phyloP scores from a whole-genome alignment of 2,797 vertebrate genomes.

The Poeciliopsis infans region DNA sequence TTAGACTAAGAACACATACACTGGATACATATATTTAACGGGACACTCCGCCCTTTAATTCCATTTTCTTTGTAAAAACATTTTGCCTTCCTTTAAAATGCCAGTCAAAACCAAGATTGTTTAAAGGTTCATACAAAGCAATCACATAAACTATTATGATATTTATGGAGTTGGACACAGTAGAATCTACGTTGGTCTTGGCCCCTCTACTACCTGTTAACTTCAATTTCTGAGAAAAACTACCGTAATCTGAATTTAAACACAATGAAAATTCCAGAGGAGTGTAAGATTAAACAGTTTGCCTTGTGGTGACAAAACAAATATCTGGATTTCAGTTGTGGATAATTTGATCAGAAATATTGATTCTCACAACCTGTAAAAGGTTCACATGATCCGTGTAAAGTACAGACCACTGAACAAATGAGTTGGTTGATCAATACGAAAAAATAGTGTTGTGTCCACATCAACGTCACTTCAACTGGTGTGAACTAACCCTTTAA shows the following conservation, averaged over 20 bases:
- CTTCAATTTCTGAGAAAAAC: neutral
- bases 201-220: neutral
- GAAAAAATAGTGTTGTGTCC: neutral
- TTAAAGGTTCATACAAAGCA: neutral
- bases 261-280: neutral
- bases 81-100: neutral
- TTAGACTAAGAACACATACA: neutral
- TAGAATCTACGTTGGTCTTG: neutral
- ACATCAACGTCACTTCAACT: neutral
- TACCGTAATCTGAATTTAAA: neutral
- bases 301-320: neutral
- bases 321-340: neutral
- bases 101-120: neutral
- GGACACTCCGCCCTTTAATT: neutral
- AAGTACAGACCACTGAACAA: neutral
- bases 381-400: neutral
- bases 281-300: neutral
- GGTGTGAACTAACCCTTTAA: slow-evolving; percentile 16
- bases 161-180: neutral
- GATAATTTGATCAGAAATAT: neutral
- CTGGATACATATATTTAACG: neutral
- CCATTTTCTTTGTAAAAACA: neutral
- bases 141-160: neutral
- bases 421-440: neutral
- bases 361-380: neutral